Evolutionary conservation across 2,113 vertebrate species (phyloP), one percentile per base, ranked within the genome.

Genomic region (Podocnemis expansa): DNA sequence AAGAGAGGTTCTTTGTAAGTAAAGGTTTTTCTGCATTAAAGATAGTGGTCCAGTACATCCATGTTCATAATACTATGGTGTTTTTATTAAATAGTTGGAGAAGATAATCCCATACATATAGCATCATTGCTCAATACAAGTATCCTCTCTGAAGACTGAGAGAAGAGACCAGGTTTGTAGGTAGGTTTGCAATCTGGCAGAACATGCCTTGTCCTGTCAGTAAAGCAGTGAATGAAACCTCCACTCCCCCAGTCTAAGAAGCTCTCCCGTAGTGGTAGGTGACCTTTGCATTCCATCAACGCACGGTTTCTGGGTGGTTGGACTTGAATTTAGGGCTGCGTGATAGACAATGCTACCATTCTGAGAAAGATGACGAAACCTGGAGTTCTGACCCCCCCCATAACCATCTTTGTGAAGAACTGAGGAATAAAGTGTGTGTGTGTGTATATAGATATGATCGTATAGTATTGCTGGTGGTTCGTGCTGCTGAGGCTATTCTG

Each of bases 321-420:
- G 9, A 10, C 7, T 1, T n/a, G 16, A 38, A 3, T 16, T 14
- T 7, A 34, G 31, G 31, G 19, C 16, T 7, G 17, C 31, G 4
- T n/a, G 8, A 19, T 67, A 8, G 16, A 67, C 34, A 8, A 9
- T n/a, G 9, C 5, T 67, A 4, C 5, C 7, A 17, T 14, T 63
- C 60, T 8, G 60, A 8, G 14, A 8, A 13, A 34, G 60, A 31
- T 6, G 2, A 7, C 49, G 49, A 22, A n/a, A 17, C 16, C 8
- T 19, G 60, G 60, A 38, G 63, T n/a, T 17, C 29, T 60, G 29
- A 60, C 56, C 31, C 29, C 34, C 63, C 63, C 34, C 7, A 0
- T 67, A 19, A 67, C 7, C 34, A 21, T 16, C 8, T n/a, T 60
- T 8, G 14, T 13, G 58, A 16, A 29, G 56, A 12, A 12, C 11